These are phyloP conservation scores for Ptychobarbus kaznakovi DNA, from an alignment of 2,797 vertebrate species.

Conservation along the genomic window DNA sequence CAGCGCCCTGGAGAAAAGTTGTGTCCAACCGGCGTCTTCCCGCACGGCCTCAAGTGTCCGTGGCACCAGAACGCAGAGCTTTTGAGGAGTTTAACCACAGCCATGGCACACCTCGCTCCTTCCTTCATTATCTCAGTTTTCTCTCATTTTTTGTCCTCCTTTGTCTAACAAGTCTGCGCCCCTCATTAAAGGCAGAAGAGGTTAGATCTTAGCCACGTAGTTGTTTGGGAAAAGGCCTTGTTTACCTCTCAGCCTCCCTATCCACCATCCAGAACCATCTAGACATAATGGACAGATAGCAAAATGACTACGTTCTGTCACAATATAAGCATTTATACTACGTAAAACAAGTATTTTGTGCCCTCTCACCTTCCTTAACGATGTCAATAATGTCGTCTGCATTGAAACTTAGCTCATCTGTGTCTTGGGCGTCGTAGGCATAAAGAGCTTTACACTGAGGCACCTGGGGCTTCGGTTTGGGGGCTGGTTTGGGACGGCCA, in stretches of 20 bases:
- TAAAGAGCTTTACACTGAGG: conserved; percentile 96
- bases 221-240: conserved; percentile 99
- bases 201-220: conserved; percentile 94
- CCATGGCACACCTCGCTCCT: conserved; percentile 56
- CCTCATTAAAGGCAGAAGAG: conserved; percentile 51
- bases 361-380: conserved; percentile 88
- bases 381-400: conserved; percentile 94
- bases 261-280: conserved; percentile 99
- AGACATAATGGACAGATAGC: conserved; percentile 10
- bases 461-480: conserved; percentile 96
- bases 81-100: conserved; percentile 54
- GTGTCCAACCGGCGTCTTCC: conserved; percentile 27
- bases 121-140: conserved; percentile 49
- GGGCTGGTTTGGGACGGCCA: conserved; percentile 93
- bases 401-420: conserved; percentile 97
- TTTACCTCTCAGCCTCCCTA: conserved; percentile 92
- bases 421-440: conserved; percentile 98
- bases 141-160: conserved; percentile 7
- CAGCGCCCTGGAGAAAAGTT: conserved; percentile 65
- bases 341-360: background rate
- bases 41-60: conserved; percentile 59
- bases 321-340: too few species aligned
- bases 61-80: conserved; percentile 60
- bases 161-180: background rate
- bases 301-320: background rate